phyloP scores from a whole-genome alignment of 30 jellyfish, hydroid and myxozoan species.

The Pseudorhiza aurosa region DNA sequence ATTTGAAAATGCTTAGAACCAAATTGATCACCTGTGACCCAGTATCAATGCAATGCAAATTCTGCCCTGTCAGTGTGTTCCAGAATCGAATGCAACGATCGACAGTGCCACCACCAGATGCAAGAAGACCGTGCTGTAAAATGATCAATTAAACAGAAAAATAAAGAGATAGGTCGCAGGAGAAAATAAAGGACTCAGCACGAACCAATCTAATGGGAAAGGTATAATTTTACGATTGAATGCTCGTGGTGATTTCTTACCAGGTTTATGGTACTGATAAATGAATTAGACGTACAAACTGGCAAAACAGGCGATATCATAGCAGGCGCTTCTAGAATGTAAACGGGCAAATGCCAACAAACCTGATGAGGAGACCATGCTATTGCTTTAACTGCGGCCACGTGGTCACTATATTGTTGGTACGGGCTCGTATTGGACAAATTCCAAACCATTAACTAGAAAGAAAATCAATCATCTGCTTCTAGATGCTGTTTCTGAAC shows the following conservation, averaged over 20 bases:
- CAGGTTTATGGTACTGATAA: too few species aligned
- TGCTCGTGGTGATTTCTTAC: too few species aligned
- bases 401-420: conserved; percentile 94
- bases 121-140: conserved; percentile 91
- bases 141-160: too few species aligned
- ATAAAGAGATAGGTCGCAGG: too few species aligned
- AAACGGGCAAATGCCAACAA: too few species aligned
- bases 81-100: conserved; percentile 97
- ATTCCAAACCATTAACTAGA: conserved; percentile 91
- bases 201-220: too few species aligned
- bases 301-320: too few species aligned
- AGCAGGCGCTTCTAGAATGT: too few species aligned
- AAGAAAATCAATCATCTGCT: neutral
- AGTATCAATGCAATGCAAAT: conserved; percentile 90
- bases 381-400: conserved; percentile 98
- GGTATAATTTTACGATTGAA: neutral
- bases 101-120: conserved; percentile 97
- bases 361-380: conserved; percentile 99
- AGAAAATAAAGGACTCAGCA: too few species aligned
- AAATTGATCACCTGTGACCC: conserved; percentile 91
- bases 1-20: too few species aligned
- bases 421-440: conserved; percentile 77
- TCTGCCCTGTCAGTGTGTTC: conserved; percentile 92
- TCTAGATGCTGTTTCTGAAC: too few species aligned
- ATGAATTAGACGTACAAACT: too few species aligned